Evolutionary conservation across 2,888 invertebrate genomes (phyloP), one percentile per base, ranked within the genome.

Genomic region (Perizoma flavofasciatum): DNA sequence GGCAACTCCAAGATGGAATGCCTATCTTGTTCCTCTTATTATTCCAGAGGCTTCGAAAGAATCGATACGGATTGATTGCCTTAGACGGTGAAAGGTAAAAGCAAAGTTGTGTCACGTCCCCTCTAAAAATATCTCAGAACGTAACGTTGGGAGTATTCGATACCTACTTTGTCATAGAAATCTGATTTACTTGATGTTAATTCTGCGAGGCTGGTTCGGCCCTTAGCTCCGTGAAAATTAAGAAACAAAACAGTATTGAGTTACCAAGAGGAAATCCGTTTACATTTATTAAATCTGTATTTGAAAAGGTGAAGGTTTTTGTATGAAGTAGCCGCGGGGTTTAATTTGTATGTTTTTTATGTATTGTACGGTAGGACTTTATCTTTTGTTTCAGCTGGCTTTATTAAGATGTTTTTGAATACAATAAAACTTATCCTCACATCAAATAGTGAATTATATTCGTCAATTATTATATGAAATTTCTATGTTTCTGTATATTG

Each of bases 51-150:
- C 65, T 62, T 67, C 63, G 56, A 47, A 55, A 46, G 56, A 66
- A 72, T 73, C 70, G 69, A 72, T 73, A 65, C 59, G 68, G 68
- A 71, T 73, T 70, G 70, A 71, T 70, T 66, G 66, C 64, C 60
- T 58, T 47, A 57, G 50, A 56, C 65, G 59, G 55, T 65, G 64
- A 62, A 55, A 69, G 67, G 71, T 70, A 66, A 72, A 60, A 71
- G 71, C 70, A 63, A 66, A 72, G 66, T 68, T 69, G 70, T 71
- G 73, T 72, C 68, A 67, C 64, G 65, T 65, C 63, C 54, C 60
- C 66, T 68, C 59, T 62, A 58, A 67, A 69, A 65, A 67, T 65
- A 65, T 60, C 63, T 62, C 35, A 61, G 59, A 63, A 61, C 43
- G 61, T 63, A 61, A 65, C 61, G 66, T 59, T 63, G 58, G 48